Evolutionary conservation across 2,113 vertebrate genomes (phyloP).

Genomic region (Osmerus mordax): DNA sequence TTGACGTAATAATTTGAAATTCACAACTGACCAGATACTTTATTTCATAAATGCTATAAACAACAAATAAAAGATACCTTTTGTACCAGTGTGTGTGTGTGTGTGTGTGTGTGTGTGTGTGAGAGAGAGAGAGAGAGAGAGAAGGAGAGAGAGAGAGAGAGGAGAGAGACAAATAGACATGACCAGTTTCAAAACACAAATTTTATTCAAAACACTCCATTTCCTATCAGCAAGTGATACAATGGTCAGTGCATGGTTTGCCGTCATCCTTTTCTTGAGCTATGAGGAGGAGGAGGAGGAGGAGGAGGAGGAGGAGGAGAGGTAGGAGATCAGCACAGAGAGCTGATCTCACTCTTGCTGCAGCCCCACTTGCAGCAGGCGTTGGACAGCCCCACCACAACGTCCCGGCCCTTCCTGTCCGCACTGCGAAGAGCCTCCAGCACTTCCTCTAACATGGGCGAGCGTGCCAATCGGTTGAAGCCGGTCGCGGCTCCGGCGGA

Average conservation of each 20-base stretch:
- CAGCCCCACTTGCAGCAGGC: slow-evolving; percentile 84
- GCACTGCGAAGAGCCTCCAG: slow-evolving; percentile 64
- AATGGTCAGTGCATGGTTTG: too few species aligned
- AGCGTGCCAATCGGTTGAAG: slow-evolving; percentile 59
- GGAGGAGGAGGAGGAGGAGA: neutral
- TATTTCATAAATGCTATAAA: too few species aligned
- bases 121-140: too few species aligned
- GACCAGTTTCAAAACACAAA: slow-evolving; percentile 30
- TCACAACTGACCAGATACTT: neutral
- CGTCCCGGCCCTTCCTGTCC: slow-evolving; percentile 68
- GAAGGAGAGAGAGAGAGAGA: neutral
- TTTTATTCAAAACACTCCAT: slow-evolving; percentile 30
- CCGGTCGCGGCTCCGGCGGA: slow-evolving; percentile 1
- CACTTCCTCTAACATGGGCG: slow-evolving; percentile 59
- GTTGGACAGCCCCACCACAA: slow-evolving; percentile 75
- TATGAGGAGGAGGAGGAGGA: slow-evolving; percentile 7
- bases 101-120: too few species aligned
- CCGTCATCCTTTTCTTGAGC: too few species aligned
- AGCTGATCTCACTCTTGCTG: slow-evolving; percentile 82
- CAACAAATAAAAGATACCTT: too few species aligned
- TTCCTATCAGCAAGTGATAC: too few species aligned
- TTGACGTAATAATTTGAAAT: neutral
- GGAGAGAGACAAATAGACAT: neutral
- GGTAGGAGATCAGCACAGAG: slow-evolving; percentile 69
- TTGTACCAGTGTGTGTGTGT: too few species aligned